These are phyloP conservation scores for Oryzias curvinotus DNA, from an alignment of 2,113 vertebrate species.

Conservation along the genomic window DNA sequence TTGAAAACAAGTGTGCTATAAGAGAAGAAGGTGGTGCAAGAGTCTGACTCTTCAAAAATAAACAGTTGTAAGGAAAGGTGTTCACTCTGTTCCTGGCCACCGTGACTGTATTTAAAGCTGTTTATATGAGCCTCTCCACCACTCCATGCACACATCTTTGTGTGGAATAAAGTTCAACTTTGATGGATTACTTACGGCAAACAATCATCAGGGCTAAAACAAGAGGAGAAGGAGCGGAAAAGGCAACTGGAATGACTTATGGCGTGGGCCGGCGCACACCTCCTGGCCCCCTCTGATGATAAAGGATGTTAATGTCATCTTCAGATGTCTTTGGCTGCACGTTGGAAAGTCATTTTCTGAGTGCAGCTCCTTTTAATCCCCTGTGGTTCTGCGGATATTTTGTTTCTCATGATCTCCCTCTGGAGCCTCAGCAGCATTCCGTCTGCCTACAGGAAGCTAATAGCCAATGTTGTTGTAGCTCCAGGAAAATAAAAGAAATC, in stretches of 20 bases:
- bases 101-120: too few species aligned
- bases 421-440: constrained; percentile 28
- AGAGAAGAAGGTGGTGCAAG: too few species aligned
- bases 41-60: too few species aligned
- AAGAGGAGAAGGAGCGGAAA: not conserved
- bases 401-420: constrained; percentile 37
- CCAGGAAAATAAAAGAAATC: constrained; percentile 26
- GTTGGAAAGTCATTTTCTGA: constrained; percentile 30
- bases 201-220: not conserved
- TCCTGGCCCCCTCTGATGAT: constrained; percentile 17
- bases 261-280: not conserved
- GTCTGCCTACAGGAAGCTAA: constrained; percentile 27
- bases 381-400: constrained; percentile 54
- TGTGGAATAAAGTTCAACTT: not conserved
- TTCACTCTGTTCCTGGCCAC: too few species aligned
- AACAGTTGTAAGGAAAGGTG: too few species aligned
- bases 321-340: constrained; percentile 47
- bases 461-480: constrained; percentile 1
- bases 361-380: constrained; percentile 37
- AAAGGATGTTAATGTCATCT: constrained; percentile 43
- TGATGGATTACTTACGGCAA: constrained; percentile 1
- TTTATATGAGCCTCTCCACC: too few species aligned
- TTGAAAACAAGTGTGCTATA: not conserved
- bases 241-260: not conserved
- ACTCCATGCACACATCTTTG: not conserved